A percentile compares a stretch with the other conserved stretches of the same genome.
Conservation (phyloP, 2,113 vertebrate genomes). For the Dendropsophus ebraccatus region DNA sequence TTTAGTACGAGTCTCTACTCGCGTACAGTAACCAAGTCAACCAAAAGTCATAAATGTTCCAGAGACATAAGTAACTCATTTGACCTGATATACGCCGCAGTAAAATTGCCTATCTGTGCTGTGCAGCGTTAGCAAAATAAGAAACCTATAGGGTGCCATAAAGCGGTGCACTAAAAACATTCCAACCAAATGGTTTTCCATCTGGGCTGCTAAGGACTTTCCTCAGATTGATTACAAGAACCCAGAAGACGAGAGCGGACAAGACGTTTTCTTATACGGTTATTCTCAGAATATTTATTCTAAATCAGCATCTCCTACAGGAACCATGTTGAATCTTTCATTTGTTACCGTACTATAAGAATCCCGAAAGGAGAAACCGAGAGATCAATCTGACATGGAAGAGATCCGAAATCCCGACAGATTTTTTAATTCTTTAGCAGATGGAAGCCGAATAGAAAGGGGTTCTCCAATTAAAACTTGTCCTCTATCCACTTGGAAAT, state of each 20-base stretch:
- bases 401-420: background rate
- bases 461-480: no score
- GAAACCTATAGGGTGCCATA: constrained; percentile 51
- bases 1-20: background rate
- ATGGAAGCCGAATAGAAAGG: background rate
- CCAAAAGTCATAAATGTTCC: constrained; percentile 43
- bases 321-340: background rate
- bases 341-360: background rate
- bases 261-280: constrained; percentile 10
- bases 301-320: background rate
- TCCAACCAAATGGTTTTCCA: constrained; percentile 46
- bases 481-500: no score
- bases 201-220: constrained; percentile 51
- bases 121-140: constrained; percentile 48
- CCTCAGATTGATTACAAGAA: constrained; percentile 46
- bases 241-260: constrained; percentile 11
- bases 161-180: constrained; percentile 37
- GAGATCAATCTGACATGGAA: background rate
- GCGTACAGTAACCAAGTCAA: constrained; percentile 46
- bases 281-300: background rate
- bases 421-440: background rate
- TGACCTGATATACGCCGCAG: constrained; percentile 45
- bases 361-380: background rate
- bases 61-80: constrained; percentile 52
- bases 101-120: constrained; percentile 50